Percentiles rank a stretch among this genome's conserved stretches.
Conservation (phyloP, 2,113 vertebrate species). For the Loxodonta africana region DNA sequence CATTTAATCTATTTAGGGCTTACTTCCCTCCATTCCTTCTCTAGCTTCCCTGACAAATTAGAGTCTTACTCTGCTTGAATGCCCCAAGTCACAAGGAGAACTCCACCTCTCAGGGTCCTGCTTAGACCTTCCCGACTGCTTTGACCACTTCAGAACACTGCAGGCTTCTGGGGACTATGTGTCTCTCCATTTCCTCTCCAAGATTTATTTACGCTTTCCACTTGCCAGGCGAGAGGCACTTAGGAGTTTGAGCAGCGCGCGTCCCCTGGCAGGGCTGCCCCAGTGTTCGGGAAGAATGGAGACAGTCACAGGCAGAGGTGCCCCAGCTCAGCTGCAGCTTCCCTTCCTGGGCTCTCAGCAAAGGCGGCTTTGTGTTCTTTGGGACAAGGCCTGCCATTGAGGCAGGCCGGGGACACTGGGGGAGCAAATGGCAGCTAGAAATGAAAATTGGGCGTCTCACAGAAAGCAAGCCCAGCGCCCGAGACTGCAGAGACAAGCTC, state of each 20-base stretch:
- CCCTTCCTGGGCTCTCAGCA: slow-evolving; percentile 51
- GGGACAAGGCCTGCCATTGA: slow-evolving; percentile 75
- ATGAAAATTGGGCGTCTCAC: slow-evolving; percentile 23
- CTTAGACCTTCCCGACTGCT: not conserved
- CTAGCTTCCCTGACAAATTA: not conserved
- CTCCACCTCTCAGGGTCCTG: not conserved
- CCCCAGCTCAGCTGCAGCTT: slow-evolving; percentile 46
- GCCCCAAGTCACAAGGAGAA: not conserved
- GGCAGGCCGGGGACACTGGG: slow-evolving; percentile 1
- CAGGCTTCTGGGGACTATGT: fast-evolving
- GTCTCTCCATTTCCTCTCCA: not conserved
- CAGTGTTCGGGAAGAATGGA: slow-evolving; percentile 2
- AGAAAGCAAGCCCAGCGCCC: not conserved
- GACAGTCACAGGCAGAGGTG: not conserved
- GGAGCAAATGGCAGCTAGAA: not conserved
- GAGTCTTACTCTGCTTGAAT: not conserved
- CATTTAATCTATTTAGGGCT: fast-evolving
- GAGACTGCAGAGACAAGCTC: not conserved
- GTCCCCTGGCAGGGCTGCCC: not conserved
- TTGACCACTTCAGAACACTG: not conserved
- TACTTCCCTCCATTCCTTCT: not conserved
- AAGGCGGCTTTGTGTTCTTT: slow-evolving; percentile 72
- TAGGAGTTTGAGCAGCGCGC: not conserved
- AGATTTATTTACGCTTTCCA: slow-evolving; percentile 33
- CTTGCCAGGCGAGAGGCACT: not conserved